Evolutionary conservation across 2,888 invertebrate genomes (phyloP).

Genomic region (Nomada ferruginata): DNA sequence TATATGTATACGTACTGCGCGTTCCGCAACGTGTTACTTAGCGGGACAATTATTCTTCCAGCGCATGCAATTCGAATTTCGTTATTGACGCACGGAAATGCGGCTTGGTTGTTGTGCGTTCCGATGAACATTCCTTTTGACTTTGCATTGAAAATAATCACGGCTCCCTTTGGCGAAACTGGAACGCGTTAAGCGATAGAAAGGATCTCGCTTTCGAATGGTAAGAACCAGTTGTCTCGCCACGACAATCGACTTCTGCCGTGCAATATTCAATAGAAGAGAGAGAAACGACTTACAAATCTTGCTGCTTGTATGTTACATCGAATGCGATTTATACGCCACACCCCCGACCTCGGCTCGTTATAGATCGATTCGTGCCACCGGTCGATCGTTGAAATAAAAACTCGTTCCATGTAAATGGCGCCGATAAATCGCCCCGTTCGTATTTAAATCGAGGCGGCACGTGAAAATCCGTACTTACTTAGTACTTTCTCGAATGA

Average conservation of each 20-base stretch:
- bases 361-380: too few species aligned
- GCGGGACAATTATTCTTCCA: slow-evolving; percentile 21
- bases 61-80: slow-evolving; percentile 28
- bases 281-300: too few species aligned
- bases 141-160: neutral
- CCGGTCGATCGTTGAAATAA: neutral
- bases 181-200: too few species aligned
- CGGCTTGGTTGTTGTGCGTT: neutral
- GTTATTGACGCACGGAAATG: slow-evolving; percentile 14
- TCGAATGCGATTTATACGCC: too few species aligned
- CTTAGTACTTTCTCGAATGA: slow-evolving; percentile 5
- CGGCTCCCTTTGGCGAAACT: neutral
- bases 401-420: neutral
- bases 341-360: too few species aligned
- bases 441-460: slow-evolving; percentile 40
- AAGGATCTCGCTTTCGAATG: too few species aligned
- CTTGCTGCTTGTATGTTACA: too few species aligned
- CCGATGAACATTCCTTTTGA: slow-evolving; percentile 9
- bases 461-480: slow-evolving; percentile 20
- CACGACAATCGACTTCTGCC: too few species aligned
- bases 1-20: slow-evolving; percentile 13
- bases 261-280: too few species aligned
- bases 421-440: slow-evolving; percentile 39
- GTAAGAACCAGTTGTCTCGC: too few species aligned
- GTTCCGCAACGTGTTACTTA: slow-evolving; percentile 14